Percentiles rank a stretch among this genome's conserved stretches.
Evolutionary conservation across 2,797 vertebrate species (phyloP).

Genomic region (Syndactyla subalaris): DNA sequence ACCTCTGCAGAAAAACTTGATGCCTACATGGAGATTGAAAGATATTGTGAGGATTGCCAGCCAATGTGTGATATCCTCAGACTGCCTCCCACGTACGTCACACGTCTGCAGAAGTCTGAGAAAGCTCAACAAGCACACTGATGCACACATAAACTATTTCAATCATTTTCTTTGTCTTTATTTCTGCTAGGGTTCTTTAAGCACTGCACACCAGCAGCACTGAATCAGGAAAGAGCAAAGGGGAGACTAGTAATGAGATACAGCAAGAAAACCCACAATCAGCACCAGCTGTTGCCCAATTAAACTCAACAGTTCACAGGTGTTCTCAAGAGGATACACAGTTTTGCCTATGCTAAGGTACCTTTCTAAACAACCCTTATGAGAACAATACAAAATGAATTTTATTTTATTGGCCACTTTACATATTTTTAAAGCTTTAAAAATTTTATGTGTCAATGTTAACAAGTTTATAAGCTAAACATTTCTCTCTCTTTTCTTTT

Average conservation of each 20-base stretch:
- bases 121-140: constrained; percentile 32
- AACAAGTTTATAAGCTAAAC: background rate
- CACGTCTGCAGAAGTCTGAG: constrained; percentile 24
- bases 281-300: constrained; percentile 76
- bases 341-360: constrained; percentile 39
- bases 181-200: constrained; percentile 43
- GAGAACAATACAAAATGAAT: constrained; percentile 35
- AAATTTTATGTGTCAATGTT: background rate
- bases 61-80: background rate
- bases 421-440: background rate
- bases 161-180: constrained; percentile 33
- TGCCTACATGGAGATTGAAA: constrained; percentile 9
- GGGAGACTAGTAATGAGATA: constrained; percentile 69
- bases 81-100: background rate
- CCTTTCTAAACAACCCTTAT: constrained; percentile 47
- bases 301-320: constrained; percentile 77
- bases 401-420: constrained; percentile 28
- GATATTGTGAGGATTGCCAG: background rate
- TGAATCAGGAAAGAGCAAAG: constrained; percentile 55
- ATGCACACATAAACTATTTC: constrained; percentile 42
- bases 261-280: constrained; percentile 71
- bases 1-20: constrained; percentile 1
- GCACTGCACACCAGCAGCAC: constrained; percentile 6
- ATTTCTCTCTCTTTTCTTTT: background rate
- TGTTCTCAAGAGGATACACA: constrained; percentile 61